Evolutionary conservation across 2,888 invertebrate species (phyloP), one percentile per base, ranked within the genome.

Genomic region (Camptogramma bilineatum): DNA sequence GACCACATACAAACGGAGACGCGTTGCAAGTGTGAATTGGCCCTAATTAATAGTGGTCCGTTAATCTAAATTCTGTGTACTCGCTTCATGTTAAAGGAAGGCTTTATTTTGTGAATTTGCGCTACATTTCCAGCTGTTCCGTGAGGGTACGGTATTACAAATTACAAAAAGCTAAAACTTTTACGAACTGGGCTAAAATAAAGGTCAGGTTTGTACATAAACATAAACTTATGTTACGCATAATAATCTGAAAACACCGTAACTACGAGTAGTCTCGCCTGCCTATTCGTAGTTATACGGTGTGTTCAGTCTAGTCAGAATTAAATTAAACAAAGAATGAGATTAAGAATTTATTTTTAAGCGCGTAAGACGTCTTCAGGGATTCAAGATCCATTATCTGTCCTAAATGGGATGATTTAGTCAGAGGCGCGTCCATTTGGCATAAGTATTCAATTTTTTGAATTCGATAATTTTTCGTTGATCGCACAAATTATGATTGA

Each of bases 21-120:
- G 52, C 31, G 28, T 58, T 34, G 24, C 31, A 52, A 48, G 56
- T 56, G 56, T 39, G 48, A 56, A 56, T 48, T 54, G 54, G 34
- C 48, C 48, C 39, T 28, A 58, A 52, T 52, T 31, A 44, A 52
- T 44, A 46, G 31, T 52, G 46, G 9, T 3, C 44, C 7, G 42
- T 19, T 17, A 28, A 47, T 28, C 48, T 39, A 39, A 21, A 28
- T 39, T 34, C 17, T 46, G 48, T 39, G 39, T 16, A n/a, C 39
- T 44, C 44, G 24, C 16, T 34, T 48, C 48, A 18, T 16, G 28
- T 28, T 1, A 50, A 4, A 39, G 13, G 13, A 18, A 31, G 34
- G 52, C 17, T 17, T 31, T 34, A n/a, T 34, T 18, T 34, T 18
- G 42, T 1, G 21, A 21, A 42, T 53, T 53, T 39, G 16, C 21